Conservation (phyloP, 2,797 vertebrate genomes). For the Gallirallus australis region DNA sequence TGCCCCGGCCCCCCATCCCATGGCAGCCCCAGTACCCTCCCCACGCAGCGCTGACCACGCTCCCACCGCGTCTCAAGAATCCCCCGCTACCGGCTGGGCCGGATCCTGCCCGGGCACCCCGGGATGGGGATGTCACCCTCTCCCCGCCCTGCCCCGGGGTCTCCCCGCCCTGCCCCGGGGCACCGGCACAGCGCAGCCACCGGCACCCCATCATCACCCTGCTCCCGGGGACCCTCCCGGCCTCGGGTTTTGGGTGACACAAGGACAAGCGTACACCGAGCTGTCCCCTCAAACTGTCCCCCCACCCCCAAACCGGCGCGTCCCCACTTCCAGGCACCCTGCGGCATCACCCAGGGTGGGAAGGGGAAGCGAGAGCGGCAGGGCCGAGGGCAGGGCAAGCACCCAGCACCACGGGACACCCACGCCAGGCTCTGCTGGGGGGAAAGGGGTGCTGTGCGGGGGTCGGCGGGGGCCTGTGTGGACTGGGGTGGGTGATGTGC, state of each 20-base stretch:
- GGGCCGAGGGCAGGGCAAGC: neutral
- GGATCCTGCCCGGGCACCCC: neutral
- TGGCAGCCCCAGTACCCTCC: neutral
- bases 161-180: neutral
- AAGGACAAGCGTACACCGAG: accelerated
- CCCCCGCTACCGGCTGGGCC: conserved; percentile 13
- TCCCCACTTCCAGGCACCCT: neutral
- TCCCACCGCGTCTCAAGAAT: neutral
- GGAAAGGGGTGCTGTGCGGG: too few species aligned
- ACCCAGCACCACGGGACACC: neutral
- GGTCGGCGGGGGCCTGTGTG: neutral
- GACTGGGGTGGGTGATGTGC: neutral
- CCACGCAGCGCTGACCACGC: neutral
- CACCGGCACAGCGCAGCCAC: neutral
- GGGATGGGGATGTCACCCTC: neutral
- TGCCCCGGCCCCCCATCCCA: neutral
- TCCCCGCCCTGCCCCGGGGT: too few species aligned
- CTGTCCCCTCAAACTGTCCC: neutral
- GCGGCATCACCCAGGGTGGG: neutral
- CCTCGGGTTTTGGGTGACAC: accelerated
- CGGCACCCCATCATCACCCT: neutral
- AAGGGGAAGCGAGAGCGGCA: conserved; percentile 8
- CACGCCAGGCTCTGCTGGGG: neutral
- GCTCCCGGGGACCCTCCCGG: neutral
- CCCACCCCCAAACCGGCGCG: accelerated